phyloP scores from a whole-genome alignment of 2,888 invertebrate species.

The Cataglyphis cursor region DNA sequence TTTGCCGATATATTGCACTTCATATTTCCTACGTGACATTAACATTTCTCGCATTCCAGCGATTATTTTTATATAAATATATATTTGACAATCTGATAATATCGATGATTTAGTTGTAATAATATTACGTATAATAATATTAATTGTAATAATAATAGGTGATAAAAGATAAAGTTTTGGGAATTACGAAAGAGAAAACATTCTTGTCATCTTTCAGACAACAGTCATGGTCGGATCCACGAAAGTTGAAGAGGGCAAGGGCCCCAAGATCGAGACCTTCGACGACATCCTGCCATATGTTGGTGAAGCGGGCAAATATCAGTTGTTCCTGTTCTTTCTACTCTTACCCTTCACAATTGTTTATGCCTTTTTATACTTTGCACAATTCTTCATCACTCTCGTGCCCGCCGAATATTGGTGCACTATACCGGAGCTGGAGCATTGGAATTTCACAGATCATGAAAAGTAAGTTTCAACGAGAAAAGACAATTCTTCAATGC shows the following conservation, averaged over 20 bases:
- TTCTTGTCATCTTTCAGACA: slow-evolving; percentile 73
- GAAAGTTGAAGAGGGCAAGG: slow-evolving; percentile 81
- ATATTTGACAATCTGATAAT: neutral
- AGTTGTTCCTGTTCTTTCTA: slow-evolving; percentile 83
- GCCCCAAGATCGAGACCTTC: slow-evolving; percentile 82
- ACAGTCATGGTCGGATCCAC: slow-evolving; percentile 79
- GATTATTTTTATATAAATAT: neutral
- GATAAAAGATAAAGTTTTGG: no score
- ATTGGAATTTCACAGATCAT: slow-evolving; percentile 81
- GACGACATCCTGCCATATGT: slow-evolving; percentile 85
- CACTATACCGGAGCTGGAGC: slow-evolving; percentile 81
- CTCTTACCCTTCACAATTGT: slow-evolving; percentile 85
- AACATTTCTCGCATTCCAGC: neutral
- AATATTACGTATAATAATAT: no score
- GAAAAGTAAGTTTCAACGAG: slow-evolving; percentile 80
- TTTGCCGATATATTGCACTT: neutral
- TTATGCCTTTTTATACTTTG: slow-evolving; percentile 85
- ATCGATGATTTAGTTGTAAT: neutral
- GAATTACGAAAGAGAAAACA: neutral
- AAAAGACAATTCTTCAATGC: neutral
- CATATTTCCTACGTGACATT: neutral
- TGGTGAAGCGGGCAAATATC: slow-evolving; percentile 85
- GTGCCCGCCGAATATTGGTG: slow-evolving; percentile 85
- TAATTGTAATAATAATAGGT: no score
- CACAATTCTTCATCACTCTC: slow-evolving; percentile 85